These are phyloP conservation scores for Pristionchus japonicus DNA, from an alignment of 2,888 invertebrate species.

Conservation along the genomic window DNA sequence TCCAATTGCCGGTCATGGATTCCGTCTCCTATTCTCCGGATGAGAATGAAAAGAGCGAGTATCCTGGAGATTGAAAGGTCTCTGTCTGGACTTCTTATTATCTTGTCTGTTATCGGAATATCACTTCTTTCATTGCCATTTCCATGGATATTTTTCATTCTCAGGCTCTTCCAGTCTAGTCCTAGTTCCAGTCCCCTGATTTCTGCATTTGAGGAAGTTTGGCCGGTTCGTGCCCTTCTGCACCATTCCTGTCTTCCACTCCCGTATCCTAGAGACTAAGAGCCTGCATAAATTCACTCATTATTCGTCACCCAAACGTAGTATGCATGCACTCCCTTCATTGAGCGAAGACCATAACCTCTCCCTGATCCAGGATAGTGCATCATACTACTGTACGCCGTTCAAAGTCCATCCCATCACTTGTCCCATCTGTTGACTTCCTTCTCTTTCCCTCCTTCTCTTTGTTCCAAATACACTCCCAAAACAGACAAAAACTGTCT, in stretches of 20 bases:
- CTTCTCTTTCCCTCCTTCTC: neutral
- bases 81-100: neutral
- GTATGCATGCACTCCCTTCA: neutral
- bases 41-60: neutral
- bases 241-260: neutral
- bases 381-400: neutral
- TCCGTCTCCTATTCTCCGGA: neutral
- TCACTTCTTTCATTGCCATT: neutral
- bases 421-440: neutral
- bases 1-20: neutral
- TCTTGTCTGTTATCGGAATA: neutral
- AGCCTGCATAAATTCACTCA: neutral
- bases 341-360: neutral
- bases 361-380: neutral
- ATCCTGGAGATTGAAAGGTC: neutral
- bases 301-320: neutral
- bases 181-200: too few relatives aligned
- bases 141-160: neutral
- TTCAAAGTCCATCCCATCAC: neutral
- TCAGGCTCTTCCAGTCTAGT: neutral
- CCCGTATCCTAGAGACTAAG: neutral
- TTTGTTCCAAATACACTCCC: neutral
- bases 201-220: neutral
- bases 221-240: neutral
- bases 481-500: constrained; percentile 25